Conservation (phyloP, 2,797 vertebrate genomes). For the Nannoperca obscura region DNA sequence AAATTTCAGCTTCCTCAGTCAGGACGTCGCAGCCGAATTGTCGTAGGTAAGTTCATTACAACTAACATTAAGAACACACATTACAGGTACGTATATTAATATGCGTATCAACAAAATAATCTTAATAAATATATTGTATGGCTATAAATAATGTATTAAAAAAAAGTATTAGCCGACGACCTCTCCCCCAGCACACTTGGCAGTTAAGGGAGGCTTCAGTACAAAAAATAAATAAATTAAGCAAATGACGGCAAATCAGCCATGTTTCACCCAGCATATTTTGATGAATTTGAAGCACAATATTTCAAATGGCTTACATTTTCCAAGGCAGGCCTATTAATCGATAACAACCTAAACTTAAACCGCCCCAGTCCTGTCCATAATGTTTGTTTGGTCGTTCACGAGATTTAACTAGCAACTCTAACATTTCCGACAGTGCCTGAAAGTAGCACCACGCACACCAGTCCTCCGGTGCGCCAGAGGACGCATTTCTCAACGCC, state of each 20-base stretch:
- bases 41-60: background rate
- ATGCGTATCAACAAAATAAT: background rate
- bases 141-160: background rate
- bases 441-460: slow-evolving; percentile 35
- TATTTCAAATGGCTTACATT: background rate
- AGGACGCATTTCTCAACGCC: slow-evolving; percentile 55
- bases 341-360: too few species aligned
- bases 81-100: background rate
- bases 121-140: background rate
- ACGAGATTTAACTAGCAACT: rapidly evolving
- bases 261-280: background rate
- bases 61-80: too few species aligned
- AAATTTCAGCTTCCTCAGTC: background rate
- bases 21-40: background rate
- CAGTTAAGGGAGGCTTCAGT: background rate
- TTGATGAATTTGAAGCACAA: background rate
- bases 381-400: background rate
- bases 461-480: slow-evolving; percentile 65
- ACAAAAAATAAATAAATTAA: background rate
- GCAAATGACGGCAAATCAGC: background rate
- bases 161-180: background rate
- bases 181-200: background rate
- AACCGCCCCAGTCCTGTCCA: background rate
- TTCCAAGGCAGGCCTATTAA: background rate
- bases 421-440: rapidly evolving